Base-by-base conservation (phyloP, 2,113 vertebrate genomes). In the Thunnus maccoyii region DNA sequence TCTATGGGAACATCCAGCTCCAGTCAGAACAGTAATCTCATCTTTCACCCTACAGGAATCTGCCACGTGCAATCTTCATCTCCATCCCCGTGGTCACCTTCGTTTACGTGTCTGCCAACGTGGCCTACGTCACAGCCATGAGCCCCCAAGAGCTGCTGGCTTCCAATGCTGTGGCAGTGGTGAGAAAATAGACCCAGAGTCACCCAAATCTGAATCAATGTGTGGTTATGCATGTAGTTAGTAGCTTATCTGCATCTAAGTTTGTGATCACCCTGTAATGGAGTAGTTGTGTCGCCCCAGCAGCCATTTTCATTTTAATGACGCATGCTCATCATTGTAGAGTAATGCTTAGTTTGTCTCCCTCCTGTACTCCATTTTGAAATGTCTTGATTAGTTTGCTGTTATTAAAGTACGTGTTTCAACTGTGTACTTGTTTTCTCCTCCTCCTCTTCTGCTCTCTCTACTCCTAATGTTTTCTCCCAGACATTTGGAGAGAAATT, bases 31-130 rank as follows among this genome's bases (percentile, higher is more conserved):
- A 1, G 0, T 5, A n/a, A 18, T 8, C 7, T 22, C 12, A 3
- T 52, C 16, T 52, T 27, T 30, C 20, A 2, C 66, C 30, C 30
- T 68, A 41, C 91, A 97, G 96, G 92, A 97, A 97, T 80, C 94
- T 97, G 41, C 96, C 96, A 14, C 94, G 92, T 54, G 96, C 96
- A 20, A 97, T 97, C 92, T 96, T 94, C 94, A 96, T 97, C 93
- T 97, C 96, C 77, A 95, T 97, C 82, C 96, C 96, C 13, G 91
- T 97, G 93, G 96, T 97, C 85, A 97, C 96, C 58, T 97, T 96
- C 46, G 92, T 97, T 46, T 97, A 96, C 68, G 94, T 96, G 78
- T 95, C 95, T 85, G 96, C 95, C 86, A 97, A 97, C 70, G 82
- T 96, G 25, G 96, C 96, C 50, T 97, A 96, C 57, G 81, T 96